Evolutionary conservation across 2,113 vertebrate genomes (phyloP), one percentile per base, ranked within the genome.

Genomic region (Pitta sordida): DNA sequence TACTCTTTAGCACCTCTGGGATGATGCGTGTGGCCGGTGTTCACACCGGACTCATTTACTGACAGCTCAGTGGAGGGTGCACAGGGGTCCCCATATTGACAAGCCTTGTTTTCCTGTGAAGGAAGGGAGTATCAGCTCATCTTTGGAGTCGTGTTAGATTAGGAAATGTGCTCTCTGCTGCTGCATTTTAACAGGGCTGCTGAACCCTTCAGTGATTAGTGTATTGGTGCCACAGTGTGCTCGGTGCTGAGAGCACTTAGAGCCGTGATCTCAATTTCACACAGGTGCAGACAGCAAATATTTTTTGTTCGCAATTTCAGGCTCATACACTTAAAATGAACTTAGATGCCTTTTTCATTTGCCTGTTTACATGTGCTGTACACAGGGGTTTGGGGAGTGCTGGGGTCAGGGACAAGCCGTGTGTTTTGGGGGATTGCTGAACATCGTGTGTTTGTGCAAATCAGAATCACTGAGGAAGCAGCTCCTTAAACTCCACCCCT

Each of bases 201-300:
- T 56, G 83, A 82, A 67, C 49, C 88, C 81, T 71, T 41, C 89
- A 44, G 89, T 60, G 80, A 75, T 86, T 52, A 68, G 81, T 23
- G 2, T 60, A 34, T 64, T 53, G 86, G 86, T 91, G 91, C 69
- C 32, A 5, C 64, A 27, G 69, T n/a, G 1, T 4, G 60, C 59
- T 2, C 6, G 3, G 24, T 9, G 44, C 63, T 73, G 94, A 92
- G 94, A 92, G 86, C 96, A 58, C 83, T 96, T 71, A 48, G 8
- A 68, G 71, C 82, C 9, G 5, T 48, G 8, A 30, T 48, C 92
- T 83, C 81, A 51, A 56, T 92, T 91, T 91, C 78, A 84, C 86
- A 87, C 67, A 84, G 88, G 86, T 86, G 92, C 91, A 95, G 81
- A 56, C 83, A 88, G 88, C 88, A 95, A 88, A 88, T 75, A 88